Base-by-base conservation (phyloP, 2,888 invertebrate genomes). In the Tuberolachnus salignus region DNA sequence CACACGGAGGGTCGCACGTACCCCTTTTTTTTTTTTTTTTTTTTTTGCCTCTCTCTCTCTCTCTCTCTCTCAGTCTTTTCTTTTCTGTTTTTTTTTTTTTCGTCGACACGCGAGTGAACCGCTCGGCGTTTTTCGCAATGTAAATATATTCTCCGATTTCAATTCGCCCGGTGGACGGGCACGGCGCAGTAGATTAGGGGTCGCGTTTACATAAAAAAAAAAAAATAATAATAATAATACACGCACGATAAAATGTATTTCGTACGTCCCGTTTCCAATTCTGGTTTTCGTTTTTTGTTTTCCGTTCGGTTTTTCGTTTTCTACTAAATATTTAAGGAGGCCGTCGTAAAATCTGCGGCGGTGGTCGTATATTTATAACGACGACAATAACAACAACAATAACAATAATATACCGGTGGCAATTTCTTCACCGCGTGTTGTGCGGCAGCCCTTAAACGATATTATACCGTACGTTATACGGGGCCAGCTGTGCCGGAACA, bases 401-500 rank as follows among this genome's bases (percentile, higher is more conserved):
- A 53, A 49, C 6, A 34, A 34, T 34, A 34, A 34, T 34, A 34
- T 74, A 75, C 66, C 57, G 57, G 66, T 55, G 57, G 75, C 75
- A 49, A 59, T 78, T 78, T 78, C 75, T 78, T 78, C 67, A 78
- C 59, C 74, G 63, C 16, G 49, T 23, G 42, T 51, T 10, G n/a
- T 51, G 53, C 71, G 46, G 69, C n/a, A 6, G 75, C 66, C 66
- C 75, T 67, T 66, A 66, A 73, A 73, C 64, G 64, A 66, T 46
- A 64, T 1, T 19, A 34, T 53, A 46, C 1, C 11, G 10, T 3
- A 11, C 11, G 55, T 10, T 8, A 46, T 21, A 11, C 59, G 59
- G 69, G 78, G 57, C 42, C 78, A 57, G 78, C 78, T 78, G 69
- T 78, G 42, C 69, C 78, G 78, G 67, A 78, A 78, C 78, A 78